Conservation (phyloP, 2,888 invertebrate species). For the Cetonia aurata region DNA sequence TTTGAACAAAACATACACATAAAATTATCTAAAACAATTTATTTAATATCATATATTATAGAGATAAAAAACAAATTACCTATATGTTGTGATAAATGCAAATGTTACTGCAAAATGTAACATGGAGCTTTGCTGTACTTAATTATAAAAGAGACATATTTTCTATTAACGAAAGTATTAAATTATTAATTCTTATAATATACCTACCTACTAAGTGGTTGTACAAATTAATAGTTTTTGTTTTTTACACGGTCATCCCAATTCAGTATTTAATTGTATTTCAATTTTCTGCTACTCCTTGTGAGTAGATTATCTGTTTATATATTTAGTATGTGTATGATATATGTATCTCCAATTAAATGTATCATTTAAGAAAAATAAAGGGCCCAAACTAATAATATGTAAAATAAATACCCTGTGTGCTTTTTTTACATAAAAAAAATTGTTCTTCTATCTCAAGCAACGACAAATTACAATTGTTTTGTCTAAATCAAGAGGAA, state of each 20-base stretch:
- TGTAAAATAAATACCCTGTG: background rate
- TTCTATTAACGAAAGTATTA: slow-evolving; percentile 7
- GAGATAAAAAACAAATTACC: too few species aligned
- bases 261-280: slow-evolving; percentile 20
- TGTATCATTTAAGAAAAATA: slow-evolving; percentile 33
- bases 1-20: too few species aligned
- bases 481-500: too few species aligned
- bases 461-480: too few species aligned
- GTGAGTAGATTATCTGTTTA: background rate
- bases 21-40: too few species aligned
- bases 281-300: slow-evolving; percentile 1
- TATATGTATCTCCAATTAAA: slow-evolving; percentile 24
- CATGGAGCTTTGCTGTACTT: too few species aligned
- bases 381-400: slow-evolving; percentile 32
- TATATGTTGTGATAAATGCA: too few species aligned
- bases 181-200: background rate
- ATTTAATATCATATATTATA: too few species aligned
- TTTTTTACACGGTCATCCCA: slow-evolving; percentile 27
- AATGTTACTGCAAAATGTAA: too few species aligned
- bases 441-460: too few species aligned
- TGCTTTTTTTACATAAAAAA: background rate
- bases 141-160: too few species aligned
- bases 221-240: slow-evolving; percentile 16
- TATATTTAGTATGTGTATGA: slow-evolving; percentile 6
- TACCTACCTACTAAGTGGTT: background rate